A percentile compares a stretch with the other conserved stretches of the same genome.
Conservation (phyloP, 1,140 invertebrate genomes). For the Polypedilum pembai region DNA sequence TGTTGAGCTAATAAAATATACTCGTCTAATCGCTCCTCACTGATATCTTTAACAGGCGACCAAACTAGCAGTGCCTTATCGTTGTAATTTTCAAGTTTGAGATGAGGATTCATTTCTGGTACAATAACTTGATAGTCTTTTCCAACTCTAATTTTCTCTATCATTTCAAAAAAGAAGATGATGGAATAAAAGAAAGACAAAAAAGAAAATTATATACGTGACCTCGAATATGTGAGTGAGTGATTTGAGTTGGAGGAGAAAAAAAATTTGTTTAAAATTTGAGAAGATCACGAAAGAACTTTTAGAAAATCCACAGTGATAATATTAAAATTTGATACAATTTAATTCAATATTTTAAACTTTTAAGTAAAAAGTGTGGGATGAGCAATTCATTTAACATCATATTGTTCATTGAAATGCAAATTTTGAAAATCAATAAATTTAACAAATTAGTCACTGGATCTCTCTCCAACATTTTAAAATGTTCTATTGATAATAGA, state of each 20-base stretch:
- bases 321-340: too few species aligned
- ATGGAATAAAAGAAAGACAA: slow-evolving; percentile 35
- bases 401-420: slow-evolving; percentile 27
- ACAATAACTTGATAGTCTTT: slow-evolving; percentile 88
- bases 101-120: slow-evolving; percentile 62
- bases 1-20: slow-evolving; percentile 93
- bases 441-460: not conserved
- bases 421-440: not conserved
- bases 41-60: slow-evolving; percentile 83
- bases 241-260: not conserved
- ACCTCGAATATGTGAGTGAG: not conserved
- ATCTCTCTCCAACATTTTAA: too few species aligned
- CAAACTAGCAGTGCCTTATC: slow-evolving; percentile 90
- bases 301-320: not conserved
- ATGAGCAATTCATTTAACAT: slow-evolving; percentile 35
- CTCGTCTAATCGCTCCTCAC: slow-evolving; percentile 84
- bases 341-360: too few species aligned
- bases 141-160: slow-evolving; percentile 87
- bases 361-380: slow-evolving; percentile 45
- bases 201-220: slow-evolving; percentile 26
- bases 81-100: slow-evolving; percentile 53
- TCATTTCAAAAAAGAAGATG: slow-evolving; percentile 42
- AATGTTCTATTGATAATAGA: too few species aligned
- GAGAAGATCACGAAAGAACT: too few species aligned
- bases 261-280: not conserved